A percentile compares a stretch with the other conserved stretches of the same genome.
Evolutionary conservation across 2,797 vertebrate genomes (phyloP).

Genomic region (Hylomyscus alleni): DNA sequence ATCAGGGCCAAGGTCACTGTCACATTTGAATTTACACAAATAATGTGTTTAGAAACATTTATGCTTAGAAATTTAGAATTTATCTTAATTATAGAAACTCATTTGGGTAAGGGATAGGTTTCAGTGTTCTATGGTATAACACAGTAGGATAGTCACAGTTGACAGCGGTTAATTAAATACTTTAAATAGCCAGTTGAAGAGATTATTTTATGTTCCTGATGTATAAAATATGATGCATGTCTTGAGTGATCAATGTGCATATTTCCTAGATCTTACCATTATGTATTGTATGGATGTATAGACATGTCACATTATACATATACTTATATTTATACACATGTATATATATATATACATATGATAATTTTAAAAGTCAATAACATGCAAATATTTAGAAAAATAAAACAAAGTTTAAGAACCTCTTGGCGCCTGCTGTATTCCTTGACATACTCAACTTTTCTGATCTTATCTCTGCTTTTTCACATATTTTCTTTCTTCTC

Average conservation of each 20-base stretch:
- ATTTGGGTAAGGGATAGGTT: neutral
- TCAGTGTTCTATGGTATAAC: neutral
- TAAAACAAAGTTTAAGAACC: neutral
- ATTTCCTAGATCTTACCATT: neutral
- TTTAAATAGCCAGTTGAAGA: neutral
- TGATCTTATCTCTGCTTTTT: constrained; percentile 4
- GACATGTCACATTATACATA: neutral
- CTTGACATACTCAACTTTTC: neutral
- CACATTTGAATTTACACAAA: neutral
- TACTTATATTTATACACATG: fast-evolving
- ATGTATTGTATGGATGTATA: neutral
- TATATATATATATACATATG: too few relatives aligned
- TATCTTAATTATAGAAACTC: neutral
- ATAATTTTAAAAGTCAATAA: neutral
- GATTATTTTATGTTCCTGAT: neutral
- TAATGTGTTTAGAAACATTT: neutral
- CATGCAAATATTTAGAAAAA: neutral
- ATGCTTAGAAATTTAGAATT: neutral
- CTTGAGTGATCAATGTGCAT: neutral
- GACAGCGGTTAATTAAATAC: neutral
- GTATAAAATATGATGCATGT: neutral
- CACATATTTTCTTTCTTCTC: neutral
- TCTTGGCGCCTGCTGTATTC: neutral
- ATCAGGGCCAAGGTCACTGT: neutral
- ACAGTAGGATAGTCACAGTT: neutral